Conservation (phyloP, 2,113 vertebrate genomes). For the Platichthys flesus region DNA sequence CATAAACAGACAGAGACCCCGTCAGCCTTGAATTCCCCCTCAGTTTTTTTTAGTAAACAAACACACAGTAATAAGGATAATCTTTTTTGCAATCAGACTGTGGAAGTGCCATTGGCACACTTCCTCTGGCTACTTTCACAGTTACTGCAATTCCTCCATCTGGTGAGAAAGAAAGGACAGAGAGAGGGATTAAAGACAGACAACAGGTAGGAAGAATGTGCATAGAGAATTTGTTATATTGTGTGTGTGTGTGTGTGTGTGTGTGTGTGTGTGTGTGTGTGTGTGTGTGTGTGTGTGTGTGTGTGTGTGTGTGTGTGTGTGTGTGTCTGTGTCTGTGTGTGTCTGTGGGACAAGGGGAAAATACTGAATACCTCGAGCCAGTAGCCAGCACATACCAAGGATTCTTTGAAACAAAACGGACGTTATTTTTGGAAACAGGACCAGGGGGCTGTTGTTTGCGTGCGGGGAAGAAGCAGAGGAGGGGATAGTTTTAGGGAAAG, state of each 20-base stretch:
- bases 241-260: not conserved
- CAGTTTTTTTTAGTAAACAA: constrained; percentile 55
- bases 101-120: constrained; percentile 16
- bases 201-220: constrained; percentile 7
- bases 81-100: constrained; percentile 26
- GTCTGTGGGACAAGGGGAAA: constrained; percentile 36
- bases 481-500: constrained; percentile 23
- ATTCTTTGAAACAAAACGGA: constrained; percentile 82
- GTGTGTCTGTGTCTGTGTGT: not conserved
- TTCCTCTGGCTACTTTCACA: constrained; percentile 15
- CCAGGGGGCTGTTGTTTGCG: constrained; percentile 50
- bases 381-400: constrained; percentile 73
- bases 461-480: constrained; percentile 18
- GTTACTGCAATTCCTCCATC: constrained; percentile 5
- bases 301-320: not conserved
- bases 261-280: constrained; percentile 10
- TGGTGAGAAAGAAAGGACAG: not conserved
- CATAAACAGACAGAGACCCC: constrained; percentile 25
- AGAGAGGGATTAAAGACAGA: not conserved
- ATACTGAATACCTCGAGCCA: constrained; percentile 67
- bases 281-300: not conserved
- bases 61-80: constrained; percentile 49
- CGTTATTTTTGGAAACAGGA: constrained; percentile 80
- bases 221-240: constrained; percentile 10
- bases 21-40: constrained; percentile 10